A percentile compares a stretch with the other conserved stretches of the same genome.
Evolutionary conservation across 2,888 invertebrate genomes (phyloP).

Genomic region (Limnephilus auricula): DNA sequence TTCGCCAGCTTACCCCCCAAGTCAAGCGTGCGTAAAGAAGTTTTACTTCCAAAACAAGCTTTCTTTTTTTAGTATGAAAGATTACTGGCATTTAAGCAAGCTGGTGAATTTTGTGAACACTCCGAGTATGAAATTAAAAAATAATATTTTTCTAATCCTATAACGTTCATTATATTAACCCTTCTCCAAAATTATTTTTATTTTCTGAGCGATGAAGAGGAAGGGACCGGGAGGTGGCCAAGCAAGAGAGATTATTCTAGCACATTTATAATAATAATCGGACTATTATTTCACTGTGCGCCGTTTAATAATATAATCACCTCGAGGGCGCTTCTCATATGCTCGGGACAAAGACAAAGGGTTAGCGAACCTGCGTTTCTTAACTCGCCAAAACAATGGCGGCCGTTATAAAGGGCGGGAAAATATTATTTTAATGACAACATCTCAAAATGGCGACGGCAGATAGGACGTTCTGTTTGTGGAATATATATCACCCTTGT

Average conservation of each 20-base stretch:
- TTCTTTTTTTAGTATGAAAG: too few species aligned
- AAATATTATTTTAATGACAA: conserved; percentile 20
- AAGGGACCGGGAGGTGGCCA: not conserved
- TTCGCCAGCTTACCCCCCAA: too few species aligned
- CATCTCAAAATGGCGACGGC: conserved; percentile 11
- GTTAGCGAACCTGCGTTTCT: conserved; percentile 10
- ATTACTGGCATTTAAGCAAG: too few species aligned
- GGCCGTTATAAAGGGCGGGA: not conserved
- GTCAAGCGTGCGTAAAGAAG: too few species aligned
- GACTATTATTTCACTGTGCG: not conserved
- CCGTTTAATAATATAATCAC: not conserved
- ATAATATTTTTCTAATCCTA: not conserved
- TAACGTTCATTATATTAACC: not conserved
- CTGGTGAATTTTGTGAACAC: too few species aligned
- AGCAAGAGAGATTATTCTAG: not conserved
- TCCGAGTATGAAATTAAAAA: too few species aligned
- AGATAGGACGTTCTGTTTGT: not conserved
- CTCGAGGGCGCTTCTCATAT: not conserved
- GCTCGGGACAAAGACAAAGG: not conserved
- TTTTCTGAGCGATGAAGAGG: not conserved
- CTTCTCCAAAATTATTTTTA: not conserved
- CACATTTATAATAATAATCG: not conserved
- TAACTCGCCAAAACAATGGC: conserved; percentile 9
- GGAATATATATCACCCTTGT: not conserved
- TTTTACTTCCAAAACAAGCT: too few species aligned